Evolutionary conservation across 2,113 vertebrate genomes (phyloP).

Genomic region (Micromys minutus): DNA sequence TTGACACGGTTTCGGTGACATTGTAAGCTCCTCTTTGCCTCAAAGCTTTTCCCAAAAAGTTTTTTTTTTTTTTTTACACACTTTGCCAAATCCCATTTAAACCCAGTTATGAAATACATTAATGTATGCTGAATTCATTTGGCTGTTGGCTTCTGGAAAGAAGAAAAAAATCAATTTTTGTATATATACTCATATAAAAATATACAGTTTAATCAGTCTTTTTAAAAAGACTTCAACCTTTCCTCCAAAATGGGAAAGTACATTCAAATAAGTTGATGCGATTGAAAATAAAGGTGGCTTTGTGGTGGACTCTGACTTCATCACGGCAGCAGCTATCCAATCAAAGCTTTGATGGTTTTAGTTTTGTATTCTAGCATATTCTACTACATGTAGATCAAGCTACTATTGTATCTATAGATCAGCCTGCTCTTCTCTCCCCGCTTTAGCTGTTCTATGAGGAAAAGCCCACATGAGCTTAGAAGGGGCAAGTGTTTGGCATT

Average conservation of each 20-base stretch:
- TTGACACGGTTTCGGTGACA: slow-evolving; percentile 1
- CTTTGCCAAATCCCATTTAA: slow-evolving; percentile 30
- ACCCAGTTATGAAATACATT: slow-evolving; percentile 50
- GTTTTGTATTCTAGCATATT: slow-evolving; percentile 34
- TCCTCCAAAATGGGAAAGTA: neutral
- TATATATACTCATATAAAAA: neutral
- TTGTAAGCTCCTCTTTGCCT: neutral
- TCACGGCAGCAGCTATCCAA: neutral
- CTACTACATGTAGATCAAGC: neutral
- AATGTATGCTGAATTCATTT: slow-evolving; percentile 46
- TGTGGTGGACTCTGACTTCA: neutral
- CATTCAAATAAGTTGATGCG: slow-evolving; percentile 35
- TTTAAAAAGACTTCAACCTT: slow-evolving; percentile 27
- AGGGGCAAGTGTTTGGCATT: slow-evolving; percentile 40
- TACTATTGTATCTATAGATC: neutral
- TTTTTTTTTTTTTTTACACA: slow-evolving; percentile 53
- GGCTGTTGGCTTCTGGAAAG: slow-evolving; percentile 22
- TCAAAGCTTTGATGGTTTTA: slow-evolving; percentile 38
- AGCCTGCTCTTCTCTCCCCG: neutral
- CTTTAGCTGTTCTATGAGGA: slow-evolving; percentile 38
- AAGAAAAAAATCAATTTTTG: slow-evolving; percentile 35
- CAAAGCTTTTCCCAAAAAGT: slow-evolving; percentile 35
- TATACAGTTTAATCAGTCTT: neutral
- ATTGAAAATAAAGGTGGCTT: slow-evolving; percentile 27
- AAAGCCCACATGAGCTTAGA: neutral